Evolutionary conservation across 2,888 invertebrate species (phyloP), one percentile per base, ranked within the genome.

Genomic region (Leucophora obtusa): DNA sequence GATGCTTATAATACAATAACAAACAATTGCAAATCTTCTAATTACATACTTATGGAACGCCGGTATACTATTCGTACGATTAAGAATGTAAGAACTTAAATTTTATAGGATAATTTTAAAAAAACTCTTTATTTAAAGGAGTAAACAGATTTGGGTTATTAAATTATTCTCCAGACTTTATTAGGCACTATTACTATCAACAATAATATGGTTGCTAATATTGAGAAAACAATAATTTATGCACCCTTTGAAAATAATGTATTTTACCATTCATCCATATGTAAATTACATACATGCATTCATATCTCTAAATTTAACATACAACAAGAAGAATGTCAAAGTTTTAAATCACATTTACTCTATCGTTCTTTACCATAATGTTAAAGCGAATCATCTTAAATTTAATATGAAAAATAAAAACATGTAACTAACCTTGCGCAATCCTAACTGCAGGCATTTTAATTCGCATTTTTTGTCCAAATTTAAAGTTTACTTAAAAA

Each of bases 401-500:
- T 33, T 35, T 43, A 14, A 38, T 43, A 33, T 9, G 14, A 28
- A 54, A 54, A 14, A 18, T 17, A n/a, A 54, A 17, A 56, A 65
- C 33, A 28, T n/a, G 59, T 72, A 71, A 91, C 94, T 94, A 93
- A 96, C 97, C 97, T 96, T 97, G 96, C 93, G 96, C 96, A 93
- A 97, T 97, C 93, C 96, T 95, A 93, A 96, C 96, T 92, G 97
- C 97, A 92, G 96, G 97, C 96, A 96, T 97, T 94, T 97, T 97
- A 93, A 96, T 97, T 96, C 97, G 95, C 97, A 97, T 97, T 94
- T n/a, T 96, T 87, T 60, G 72, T 87, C 86, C 68, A 85, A 87
- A 84, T 43, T 77, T 70, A 59, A 70, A 66, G 62, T 58, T 70
- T 73, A 24, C 53, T 65, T 59, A 50, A 69, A 68, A 17, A 50